Evolutionary conservation across 2,888 invertebrate species (phyloP).

Genomic region (Anodontia alba): DNA sequence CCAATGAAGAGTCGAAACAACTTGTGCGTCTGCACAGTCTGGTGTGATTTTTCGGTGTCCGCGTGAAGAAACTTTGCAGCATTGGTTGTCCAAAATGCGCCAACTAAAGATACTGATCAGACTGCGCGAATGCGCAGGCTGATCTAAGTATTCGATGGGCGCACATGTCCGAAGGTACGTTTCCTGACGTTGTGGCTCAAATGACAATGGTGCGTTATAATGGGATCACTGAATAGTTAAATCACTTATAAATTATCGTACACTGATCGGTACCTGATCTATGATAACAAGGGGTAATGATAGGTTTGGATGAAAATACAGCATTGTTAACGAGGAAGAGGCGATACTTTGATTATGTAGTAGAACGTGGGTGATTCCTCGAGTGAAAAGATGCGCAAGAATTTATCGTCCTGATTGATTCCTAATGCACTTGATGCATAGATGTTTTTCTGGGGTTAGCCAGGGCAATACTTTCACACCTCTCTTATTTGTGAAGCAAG

Average conservation of each 20-base stretch:
- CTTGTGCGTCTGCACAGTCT: too few relatives aligned
- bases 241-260: conserved; percentile 17
- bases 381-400: conserved; percentile 12
- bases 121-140: too few relatives aligned
- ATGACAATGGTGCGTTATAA: conserved; percentile 18
- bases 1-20: too few relatives aligned
- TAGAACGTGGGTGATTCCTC: neutral
- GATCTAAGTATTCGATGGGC: too few relatives aligned
- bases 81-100: too few relatives aligned
- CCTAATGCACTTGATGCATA: neutral
- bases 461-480: neutral
- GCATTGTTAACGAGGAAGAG: conserved; percentile 49
- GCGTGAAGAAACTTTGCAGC: too few relatives aligned
- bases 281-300: conserved; percentile 32
- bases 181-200: too few relatives aligned
- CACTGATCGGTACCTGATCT: conserved; percentile 7
- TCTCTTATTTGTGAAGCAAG: neutral
- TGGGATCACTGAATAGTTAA: conserved; percentile 11
- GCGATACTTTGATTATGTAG: conserved; percentile 50
- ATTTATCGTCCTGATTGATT: conserved; percentile 1
- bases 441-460: neutral
- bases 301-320: conserved; percentile 39
- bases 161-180: too few relatives aligned
- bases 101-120: too few relatives aligned
- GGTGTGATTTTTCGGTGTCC: too few relatives aligned